Conservation (phyloP, 2,113 vertebrate genomes). For the Parotia lawesii region DNA sequence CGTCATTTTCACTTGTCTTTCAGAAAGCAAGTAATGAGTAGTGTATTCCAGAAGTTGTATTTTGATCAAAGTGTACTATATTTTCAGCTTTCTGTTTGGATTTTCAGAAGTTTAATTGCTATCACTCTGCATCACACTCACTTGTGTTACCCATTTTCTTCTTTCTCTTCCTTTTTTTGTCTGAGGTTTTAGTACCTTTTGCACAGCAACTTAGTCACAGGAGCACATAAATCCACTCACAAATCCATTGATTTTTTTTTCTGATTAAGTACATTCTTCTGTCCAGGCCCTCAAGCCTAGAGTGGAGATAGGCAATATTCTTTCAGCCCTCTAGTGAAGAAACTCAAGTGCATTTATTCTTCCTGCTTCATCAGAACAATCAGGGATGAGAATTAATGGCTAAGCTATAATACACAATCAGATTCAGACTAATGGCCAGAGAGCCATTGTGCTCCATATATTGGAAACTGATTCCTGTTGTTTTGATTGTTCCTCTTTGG, state of each 20-base stretch:
- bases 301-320: neutral
- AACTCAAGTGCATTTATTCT: neutral
- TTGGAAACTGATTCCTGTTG: neutral
- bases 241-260: neutral
- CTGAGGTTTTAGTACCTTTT: neutral
- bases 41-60: neutral
- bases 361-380: neutral
- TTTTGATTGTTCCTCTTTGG: neutral
- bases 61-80: neutral
- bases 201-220: neutral
- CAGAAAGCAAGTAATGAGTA: neutral
- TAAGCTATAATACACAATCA: neutral
- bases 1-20: neutral
- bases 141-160: neutral
- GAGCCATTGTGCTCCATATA: neutral
- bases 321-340: neutral
- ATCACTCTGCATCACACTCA: neutral
- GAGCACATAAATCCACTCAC: neutral
- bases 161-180: neutral
- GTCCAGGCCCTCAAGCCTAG: neutral
- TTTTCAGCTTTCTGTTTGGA: slow-evolving; percentile 10
- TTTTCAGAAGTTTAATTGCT: neutral
- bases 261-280: neutral
- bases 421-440: neutral
- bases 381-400: neutral